phyloP scores from a whole-genome alignment of 2,113 vertebrate species.

The Arenaria interpres region DNA sequence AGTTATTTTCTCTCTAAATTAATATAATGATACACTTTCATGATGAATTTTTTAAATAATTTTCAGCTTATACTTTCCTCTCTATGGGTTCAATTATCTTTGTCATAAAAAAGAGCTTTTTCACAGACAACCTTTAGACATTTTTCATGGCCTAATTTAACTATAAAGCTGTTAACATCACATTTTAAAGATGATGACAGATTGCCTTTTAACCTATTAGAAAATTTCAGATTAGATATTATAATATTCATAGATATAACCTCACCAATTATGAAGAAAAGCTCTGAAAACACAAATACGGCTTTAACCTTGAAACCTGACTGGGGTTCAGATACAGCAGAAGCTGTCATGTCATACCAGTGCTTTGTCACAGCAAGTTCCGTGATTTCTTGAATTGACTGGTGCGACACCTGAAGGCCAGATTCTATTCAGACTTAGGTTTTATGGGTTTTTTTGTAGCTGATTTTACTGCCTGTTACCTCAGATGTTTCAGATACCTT shows the following conservation, averaged over 20 bases:
- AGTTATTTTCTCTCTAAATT: conserved; percentile 72
- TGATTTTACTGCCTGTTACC: not conserved
- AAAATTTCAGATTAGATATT: conserved; percentile 66
- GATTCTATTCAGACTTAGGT: not conserved
- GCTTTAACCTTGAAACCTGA: conserved; percentile 74
- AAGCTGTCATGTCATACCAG: not conserved
- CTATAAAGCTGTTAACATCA: conserved; percentile 71
- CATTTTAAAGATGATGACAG: conserved; percentile 70
- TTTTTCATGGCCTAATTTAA: conserved; percentile 78
- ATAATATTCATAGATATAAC: conserved; percentile 71
- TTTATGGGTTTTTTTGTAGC: not conserved
- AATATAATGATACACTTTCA: conserved; percentile 66
- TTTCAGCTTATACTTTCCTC: conserved; percentile 75
- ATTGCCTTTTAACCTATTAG: conserved; percentile 69
- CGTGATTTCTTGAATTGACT: not conserved
- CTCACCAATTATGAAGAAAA: conserved; percentile 59
- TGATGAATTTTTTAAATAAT: conserved; percentile 77
- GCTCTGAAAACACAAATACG: conserved; percentile 59
- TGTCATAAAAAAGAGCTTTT: conserved; percentile 76
- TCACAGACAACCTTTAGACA: conserved; percentile 68
- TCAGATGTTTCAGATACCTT: not conserved
- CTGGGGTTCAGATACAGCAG: conserved; percentile 14
- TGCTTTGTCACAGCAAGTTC: not conserved
- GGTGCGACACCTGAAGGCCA: not conserved
- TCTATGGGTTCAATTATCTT: conserved; percentile 80